Evolutionary conservation across 2,797 vertebrate species (phyloP), one percentile per base, ranked within the genome.

Genomic region (Sciurus carolinensis): DNA sequence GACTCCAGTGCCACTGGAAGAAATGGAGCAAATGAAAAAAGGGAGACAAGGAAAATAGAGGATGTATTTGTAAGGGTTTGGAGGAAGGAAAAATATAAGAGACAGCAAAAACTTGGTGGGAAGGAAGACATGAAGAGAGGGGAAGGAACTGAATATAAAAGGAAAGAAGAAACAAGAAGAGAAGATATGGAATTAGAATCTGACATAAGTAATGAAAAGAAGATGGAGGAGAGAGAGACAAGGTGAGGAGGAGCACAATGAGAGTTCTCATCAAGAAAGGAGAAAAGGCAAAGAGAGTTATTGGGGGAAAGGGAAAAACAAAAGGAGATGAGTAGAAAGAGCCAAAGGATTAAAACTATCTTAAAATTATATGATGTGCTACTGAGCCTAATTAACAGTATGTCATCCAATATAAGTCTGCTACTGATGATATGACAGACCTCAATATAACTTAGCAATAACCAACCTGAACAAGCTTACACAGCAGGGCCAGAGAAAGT

Each of bases 111-210:
- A 57, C 36, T 57, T 42, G 18, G n/a, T 82, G 28, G 18, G 39
- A 96, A 92, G 50, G 33, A 85, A 87, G 39, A 9, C 20, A 76
- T 47, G 26, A 54, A 95, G 50, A 82, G 18, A 86, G 30, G 39
- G 33, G 14, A n/a, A 44, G 33, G n/a, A 84, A 73, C 57, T 90
- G 69, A 87, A 59, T 36, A 89, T 76, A 12, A 87, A 92, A 82
- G 64, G 5, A 93, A 83, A 36, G 11, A 88, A 54, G 44, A 92
- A 93, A 24, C 28, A 67, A 91, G n/a, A 96, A 39, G 81, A 97
- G 2, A 59, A 73, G 20, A 84, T 47, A 44, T 52, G 73, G 57
- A 22, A 71, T 66, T 79, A 64, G 50, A 91, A 82, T 90, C 9
- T 57, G 50, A 86, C n/a, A 75, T 42, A 7, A 76, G 33, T 47